Conservation (phyloP, 2,888 invertebrate genomes). For the Campopleginae sp. region DNA sequence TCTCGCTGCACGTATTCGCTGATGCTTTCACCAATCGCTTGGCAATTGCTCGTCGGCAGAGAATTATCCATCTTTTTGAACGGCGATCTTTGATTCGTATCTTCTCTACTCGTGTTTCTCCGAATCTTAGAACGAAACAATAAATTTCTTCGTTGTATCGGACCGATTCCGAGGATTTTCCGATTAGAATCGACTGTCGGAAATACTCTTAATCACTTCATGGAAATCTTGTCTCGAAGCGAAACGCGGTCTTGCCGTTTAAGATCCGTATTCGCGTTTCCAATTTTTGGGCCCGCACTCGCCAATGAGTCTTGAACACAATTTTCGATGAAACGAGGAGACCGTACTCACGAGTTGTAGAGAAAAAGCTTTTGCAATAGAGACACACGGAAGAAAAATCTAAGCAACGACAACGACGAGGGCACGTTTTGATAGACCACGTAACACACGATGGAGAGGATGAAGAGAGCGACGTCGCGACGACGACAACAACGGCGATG, state of each 20-base stretch:
- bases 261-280: not conserved
- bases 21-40: constrained; percentile 5
- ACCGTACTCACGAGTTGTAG: not conserved
- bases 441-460: constrained; percentile 22
- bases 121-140: not conserved
- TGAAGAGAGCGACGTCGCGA: constrained; percentile 9
- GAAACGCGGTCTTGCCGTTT: not conserved
- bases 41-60: constrained; percentile 32
- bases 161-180: not conserved
- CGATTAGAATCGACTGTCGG: not conserved
- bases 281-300: not conserved
- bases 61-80: constrained; percentile 58
- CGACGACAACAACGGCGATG: constrained; percentile 13
- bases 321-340: not conserved
- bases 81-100: constrained; percentile 21
- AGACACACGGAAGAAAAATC: constrained; percentile 27
- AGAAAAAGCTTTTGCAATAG: not conserved
- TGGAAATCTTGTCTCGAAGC: not conserved
- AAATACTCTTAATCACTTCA: not conserved
- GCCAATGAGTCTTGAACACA: not conserved
- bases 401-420: constrained; percentile 45
- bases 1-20: not conserved
- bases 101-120: not conserved
- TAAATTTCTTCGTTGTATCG: not conserved
- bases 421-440: constrained; percentile 24